Conservation (phyloP, 35 echinoderm and acorn worm genomes). For the Apostichopus japonicus region DNA sequence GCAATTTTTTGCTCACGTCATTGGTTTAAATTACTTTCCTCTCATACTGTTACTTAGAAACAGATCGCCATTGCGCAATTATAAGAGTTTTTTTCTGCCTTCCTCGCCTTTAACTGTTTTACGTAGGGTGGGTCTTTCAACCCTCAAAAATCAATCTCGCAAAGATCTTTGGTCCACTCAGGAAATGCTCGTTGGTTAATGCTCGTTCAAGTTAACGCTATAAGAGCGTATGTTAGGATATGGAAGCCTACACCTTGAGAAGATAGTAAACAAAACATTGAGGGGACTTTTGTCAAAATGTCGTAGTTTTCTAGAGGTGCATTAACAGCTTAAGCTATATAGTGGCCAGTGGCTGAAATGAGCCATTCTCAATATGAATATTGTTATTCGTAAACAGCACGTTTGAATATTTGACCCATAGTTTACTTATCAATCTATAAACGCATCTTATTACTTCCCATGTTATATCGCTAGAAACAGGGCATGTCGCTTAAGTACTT, state of each 20-base stretch:
- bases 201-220: not conserved
- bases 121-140: conserved; percentile 7
- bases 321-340: too few relatives aligned
- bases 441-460: too few relatives aligned
- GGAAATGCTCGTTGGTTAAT: not conserved
- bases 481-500: too few relatives aligned
- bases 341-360: too few relatives aligned
- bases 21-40: conserved; percentile 24
- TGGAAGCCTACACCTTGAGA: not conserved
- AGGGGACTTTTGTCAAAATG: too few relatives aligned
- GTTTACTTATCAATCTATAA: too few relatives aligned
- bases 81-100: not conserved
- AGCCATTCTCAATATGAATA: too few relatives aligned
- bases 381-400: too few relatives aligned
- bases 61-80: conserved; percentile 15
- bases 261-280: not conserved
- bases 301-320: too few relatives aligned
- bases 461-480: too few relatives aligned
- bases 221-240: not conserved
- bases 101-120: conserved; percentile 17
- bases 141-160: conserved; percentile 22
- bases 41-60: conserved; percentile 14
- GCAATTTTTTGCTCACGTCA: conserved; percentile 22
- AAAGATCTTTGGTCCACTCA: not conserved
- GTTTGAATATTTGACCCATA: too few relatives aligned